Evolutionary conservation across 2,797 vertebrate species (phyloP), one percentile per base, ranked within the genome.

Genomic region (Muscicapa comitata): DNA sequence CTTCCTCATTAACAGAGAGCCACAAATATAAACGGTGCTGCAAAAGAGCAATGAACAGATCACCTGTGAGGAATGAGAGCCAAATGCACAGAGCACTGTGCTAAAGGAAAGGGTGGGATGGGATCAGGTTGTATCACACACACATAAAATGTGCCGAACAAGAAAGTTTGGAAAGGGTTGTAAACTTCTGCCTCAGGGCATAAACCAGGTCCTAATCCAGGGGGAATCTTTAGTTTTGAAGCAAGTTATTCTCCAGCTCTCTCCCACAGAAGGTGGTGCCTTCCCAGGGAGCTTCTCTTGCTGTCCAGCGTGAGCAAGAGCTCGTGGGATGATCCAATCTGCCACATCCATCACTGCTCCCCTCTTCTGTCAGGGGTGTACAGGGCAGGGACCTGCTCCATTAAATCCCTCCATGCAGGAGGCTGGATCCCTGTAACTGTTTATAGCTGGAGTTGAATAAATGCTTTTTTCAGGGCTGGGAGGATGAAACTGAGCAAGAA

Each of bases 71-170:
- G 59, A 78, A 43, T 7, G 40, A 50, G 74, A 7, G 24, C 11
- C 33, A 8, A 58, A 59, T 3, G 21, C 31, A 11, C 5, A 1
- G 11, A 50, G 45, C 11, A 1, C 23, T 1, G 6, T 2, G 20
- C 37, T 45, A 9, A 59, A 75, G 54, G 63, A 45, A 1, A 2
- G 29, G 18, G 11, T 0, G 0, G 35, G 4, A 12, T 10, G 40
- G 35, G 45, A 17, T 47, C 13, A 1, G 4, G 16, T 1, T 9
- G 15, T 1, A 2, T 17, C 45, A 40, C 1, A 0, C 40, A 0
- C 0, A 1, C 26, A 13, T 10, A 37, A 79, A 90, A 71, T 0
- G 8, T 35, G 11, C 51, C 50, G 35, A 45, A 33, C 6, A 26
- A 51, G 84, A 86, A 50, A 82, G 51, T 66, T 92, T 31, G 38